Base-by-base conservation (phyloP, 2,797 vertebrate genomes). In the Melopsittacus undulatus region DNA sequence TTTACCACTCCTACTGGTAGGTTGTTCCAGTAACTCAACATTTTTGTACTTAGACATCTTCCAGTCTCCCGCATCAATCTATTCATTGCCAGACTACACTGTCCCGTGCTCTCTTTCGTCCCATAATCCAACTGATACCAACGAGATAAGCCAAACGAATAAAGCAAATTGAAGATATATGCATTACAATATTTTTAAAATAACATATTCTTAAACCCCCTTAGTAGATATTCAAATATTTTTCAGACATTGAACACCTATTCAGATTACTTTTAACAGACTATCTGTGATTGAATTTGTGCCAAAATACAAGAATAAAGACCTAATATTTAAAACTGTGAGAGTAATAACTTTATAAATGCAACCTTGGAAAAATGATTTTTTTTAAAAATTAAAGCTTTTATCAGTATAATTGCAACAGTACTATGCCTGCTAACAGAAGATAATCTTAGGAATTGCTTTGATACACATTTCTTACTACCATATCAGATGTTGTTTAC, bases 281-380 rank as follows among this genome's bases (percentile, higher is more conserved):
- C 16, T 64, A 16, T 29, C 51, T 19, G 11, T 51, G 18, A 68
- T 13, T 75, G 52, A 38, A 57, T 49, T 86, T 57, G 19, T 89
- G 68, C 70, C 86, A 89, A 94, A 95, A 62, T 27, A 64, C 29
- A 87, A 46, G 59, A 85, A 90, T 49, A 92, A 81, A 89, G 24
- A 40, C 22, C 30, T 89, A 80, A 67, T 43, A 56, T 73, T 79
- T 82, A 69, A 72, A 45, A 17, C 24, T 48, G 49, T 84, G 38
- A 79, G 56, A 12, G 10, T 49, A 32, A 63, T 52, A 79, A 61
- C 22, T 86, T 83, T n/a, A 38, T 45, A 66, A 89, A 75, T 27
- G 67, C 1, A 15, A 36, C 10, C 63, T 49, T 82, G 22, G 27
- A 56, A 66, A 82, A 74, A 72, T 9, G 1, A 70, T n/a, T n/a